Evolutionary conservation across 2,797 vertebrate species (phyloP), one percentile per base, ranked within the genome.

Genomic region (Saxicola maurus): DNA sequence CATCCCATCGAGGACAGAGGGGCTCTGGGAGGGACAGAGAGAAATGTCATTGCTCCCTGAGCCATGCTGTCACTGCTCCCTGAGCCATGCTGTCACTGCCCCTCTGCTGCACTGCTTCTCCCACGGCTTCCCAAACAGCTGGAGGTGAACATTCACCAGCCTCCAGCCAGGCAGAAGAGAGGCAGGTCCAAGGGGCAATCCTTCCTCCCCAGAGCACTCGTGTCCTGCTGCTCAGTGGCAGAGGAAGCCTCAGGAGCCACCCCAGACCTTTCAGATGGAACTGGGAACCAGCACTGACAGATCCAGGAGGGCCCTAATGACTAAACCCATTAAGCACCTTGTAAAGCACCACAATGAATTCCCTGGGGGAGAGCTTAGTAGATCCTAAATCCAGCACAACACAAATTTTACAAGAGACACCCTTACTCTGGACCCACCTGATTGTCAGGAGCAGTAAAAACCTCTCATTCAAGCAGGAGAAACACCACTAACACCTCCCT

Each of bases 21-120:
- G 97, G 73, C 95, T 97, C 97, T 98, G 87, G 65, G 31, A 33
- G 69, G 33, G 78, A 73, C 24, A 75, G 55, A 88, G 23, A 86
- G 30, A 76, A 60, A 45, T 31, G 66, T 89, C 14, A 90, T 53
- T 27, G 46, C 45, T 2, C 0, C 43, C 64, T 10, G 7, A 59
- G 43, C 71, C 71, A 45, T 0, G 0, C 15, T 31, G 66, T 89
- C 14, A 90, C 57, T 27, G 45, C 45, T 3, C 0, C 43, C 64
- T 10, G 7, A 59, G 43, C 71, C 71, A 27, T 2, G 2, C 3
- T 2, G 20, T 8, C 45, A 30, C n/a, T 69, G 20, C 31, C 19
- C 77, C 3, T 1, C 0, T 6, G 24, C 35, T 23, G 38, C 0
- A 3, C 65, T 37, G 33, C 35, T 56, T 37, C 65, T 81, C 59